Evolutionary conservation across 2,797 vertebrate genomes (phyloP), one percentile per base, ranked within the genome.

Genomic region (Thunnus albacares): DNA sequence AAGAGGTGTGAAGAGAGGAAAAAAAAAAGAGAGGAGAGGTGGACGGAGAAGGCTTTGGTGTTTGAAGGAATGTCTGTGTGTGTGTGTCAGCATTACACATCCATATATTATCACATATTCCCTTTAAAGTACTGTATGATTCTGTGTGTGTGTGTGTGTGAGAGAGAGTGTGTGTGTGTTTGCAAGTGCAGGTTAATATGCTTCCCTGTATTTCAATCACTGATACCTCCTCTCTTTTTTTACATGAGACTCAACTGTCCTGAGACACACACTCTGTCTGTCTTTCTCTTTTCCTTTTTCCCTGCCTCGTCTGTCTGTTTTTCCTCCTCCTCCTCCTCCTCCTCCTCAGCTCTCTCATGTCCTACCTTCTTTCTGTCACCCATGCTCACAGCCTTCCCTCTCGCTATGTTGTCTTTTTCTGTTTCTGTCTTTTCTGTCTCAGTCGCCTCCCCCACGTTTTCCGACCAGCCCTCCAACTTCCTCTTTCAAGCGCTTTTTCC

Each of bases 21-120:
- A 43, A 43, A 43, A 43, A 43, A 14, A 43, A 63, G 62, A 69
- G 61, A 43, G 41, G 52, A 72, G 62, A 70, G 49, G 81, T 82
- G 77, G 84, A 82, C 35, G 15, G 68, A 83, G 53, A 5, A 35
- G 52, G 55, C 71, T 84, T 85, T 73, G 56, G 80, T 70, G 75
- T 74, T 55, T 76, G 59, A 76, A 47, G 61, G 69, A 77, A 22
- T 59, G 66, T 15, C 1, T 62, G 13, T 66, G 65, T 43, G 65
- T 43, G 57, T 33, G 47, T 18, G 49, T 76, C 43, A 43, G 47
- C 43, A 7, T 57, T 63, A 43, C 38, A 66, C 65, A 43, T 62
- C 66, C 53, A 69, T 71, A 56, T 52, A 75, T 69, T 56, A 81
- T 70, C 60, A 81, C 47, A 63, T 41, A 69, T 81, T 71, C 60